Evolutionary conservation across 2,888 invertebrate species (phyloP).

Genomic region (Sarcophaga variegata): DNA sequence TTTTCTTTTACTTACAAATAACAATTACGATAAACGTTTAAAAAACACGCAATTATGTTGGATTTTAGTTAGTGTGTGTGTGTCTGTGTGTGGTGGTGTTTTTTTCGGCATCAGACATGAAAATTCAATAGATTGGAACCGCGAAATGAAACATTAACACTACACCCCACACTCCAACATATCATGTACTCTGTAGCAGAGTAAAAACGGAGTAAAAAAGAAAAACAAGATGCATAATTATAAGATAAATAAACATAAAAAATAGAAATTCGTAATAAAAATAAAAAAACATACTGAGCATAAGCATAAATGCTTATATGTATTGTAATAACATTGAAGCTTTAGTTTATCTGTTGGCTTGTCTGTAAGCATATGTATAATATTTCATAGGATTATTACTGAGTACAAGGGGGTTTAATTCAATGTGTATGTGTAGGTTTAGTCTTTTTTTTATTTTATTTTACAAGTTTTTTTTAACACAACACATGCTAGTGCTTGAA

Average conservation of each 20-base stretch:
- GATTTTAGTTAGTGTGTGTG: not conserved
- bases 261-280: not conserved
- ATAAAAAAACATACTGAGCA: conserved; percentile 10
- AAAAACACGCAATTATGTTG: conserved; percentile 56
- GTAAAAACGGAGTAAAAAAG: not conserved
- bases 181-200: not conserved
- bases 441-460: no score
- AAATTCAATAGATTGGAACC: conserved; percentile 78
- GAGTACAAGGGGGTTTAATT: no score
- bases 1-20: conserved; percentile 20
- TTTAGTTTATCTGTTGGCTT: not conserved
- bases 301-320: not conserved
- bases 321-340: no score
- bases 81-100: not conserved
- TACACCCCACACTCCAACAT: conserved; percentile 45
- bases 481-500: no score
- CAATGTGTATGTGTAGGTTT: no score
- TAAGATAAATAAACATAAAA: conserved; percentile 10
- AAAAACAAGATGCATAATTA: conserved; percentile 59
- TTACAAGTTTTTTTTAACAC: no score
- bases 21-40: conserved; percentile 52
- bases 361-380: no score
- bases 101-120: conserved; percentile 70
- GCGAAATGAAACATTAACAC: conserved; percentile 30
- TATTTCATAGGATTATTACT: no score